Base-by-base conservation (phyloP, 2,888 invertebrate species). In the Hypselothyrea guttata region DNA sequence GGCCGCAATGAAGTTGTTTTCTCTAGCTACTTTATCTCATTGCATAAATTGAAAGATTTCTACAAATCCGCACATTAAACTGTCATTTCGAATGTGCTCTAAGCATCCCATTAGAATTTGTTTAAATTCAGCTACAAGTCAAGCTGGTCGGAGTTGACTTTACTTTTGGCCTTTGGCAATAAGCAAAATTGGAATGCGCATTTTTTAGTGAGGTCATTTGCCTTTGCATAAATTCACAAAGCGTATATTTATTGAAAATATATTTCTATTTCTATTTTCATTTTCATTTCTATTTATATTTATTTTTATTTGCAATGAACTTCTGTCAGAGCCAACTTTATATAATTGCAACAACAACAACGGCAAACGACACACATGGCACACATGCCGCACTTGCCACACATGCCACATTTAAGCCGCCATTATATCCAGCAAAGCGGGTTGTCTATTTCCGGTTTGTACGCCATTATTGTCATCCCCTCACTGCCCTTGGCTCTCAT, bases 391-490 rank as follows among this genome's bases (percentile, higher is more conserved):
- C 47, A 38, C 52, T 57, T 56, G 30, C 44, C 38, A 8, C 59
- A 40, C 61, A 79, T 62, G 65, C 18, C 60, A 70, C 77, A 72
- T 68, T 77, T 68, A 84, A 77, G 77, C 71, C 54, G 53, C 56
- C 68, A 71, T 71, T 70, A 64, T 58, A 55, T 38, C 15, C 53
- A 47, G 15, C 33, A 34, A 16, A 15, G 34, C 22, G 42, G 44
- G 44, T 73, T 71, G 58, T 77, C 78, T 82, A 84, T 77, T 84
- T 84, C 78, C 78, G 84, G 75, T 65, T 61, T 71, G 40, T 48
- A 34, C 56, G 60, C 68, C 62, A 68, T 77, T 81, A 71, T 64
- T 77, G 71, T 59, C 66, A 53, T 57, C 7, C 27, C 12, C 18
- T 28, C 13, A 27, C 15, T 30, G 31, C 22, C 42, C 15, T 33